Evolutionary conservation across 2,113 vertebrate species (phyloP), one percentile per base, ranked within the genome.

Genomic region (Thalassoma bifasciatum): DNA sequence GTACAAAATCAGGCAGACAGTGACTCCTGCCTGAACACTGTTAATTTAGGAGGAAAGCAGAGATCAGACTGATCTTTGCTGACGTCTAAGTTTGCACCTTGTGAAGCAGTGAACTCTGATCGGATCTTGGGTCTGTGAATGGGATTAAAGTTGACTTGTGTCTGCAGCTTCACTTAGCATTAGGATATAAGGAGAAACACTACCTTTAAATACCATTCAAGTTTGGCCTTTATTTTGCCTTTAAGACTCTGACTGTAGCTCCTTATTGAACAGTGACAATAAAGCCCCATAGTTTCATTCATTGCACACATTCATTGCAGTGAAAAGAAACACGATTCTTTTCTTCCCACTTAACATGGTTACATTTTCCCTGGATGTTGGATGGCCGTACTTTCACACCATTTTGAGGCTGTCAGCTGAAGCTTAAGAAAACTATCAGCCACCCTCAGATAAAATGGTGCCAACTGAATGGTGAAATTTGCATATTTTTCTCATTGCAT

Each of bases 1-100:
- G 37, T 42, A 61, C 51, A 65, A 66, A 63, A 56, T 72, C 62
- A 79, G 65, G 75, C 68, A 66, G 50, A 19, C 59, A 53, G 66
- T 16, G 21, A 22, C 24, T 54, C n/a, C 30, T 24, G 13, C 42
- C 76, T 72, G 37, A 38, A 69, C 16, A 12, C 23, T 37, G 42
- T 6, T 34, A 21, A 56, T 36, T 34, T 49, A 46, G 34, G 36
- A 70, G 10, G 8, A 34, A 3, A 17, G 0, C 38, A 59, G 17
- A 42, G 37, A 67, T 23, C 66, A 24, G 62, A 63, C 38, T 60
- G 36, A 52, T 70, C 72, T 60, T n/a, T 58, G 56, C 51, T 49
- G 46, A 57, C 16, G 23, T 24, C 44, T 49, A 3, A 56, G 46
- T 47, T 71, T 63, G 52, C 13, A 68, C 26, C 13, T 77, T n/a